These are phyloP conservation scores for Diplogasteroides magnus DNA, from an alignment of 1,140 invertebrate species.

Conservation along the genomic window DNA sequence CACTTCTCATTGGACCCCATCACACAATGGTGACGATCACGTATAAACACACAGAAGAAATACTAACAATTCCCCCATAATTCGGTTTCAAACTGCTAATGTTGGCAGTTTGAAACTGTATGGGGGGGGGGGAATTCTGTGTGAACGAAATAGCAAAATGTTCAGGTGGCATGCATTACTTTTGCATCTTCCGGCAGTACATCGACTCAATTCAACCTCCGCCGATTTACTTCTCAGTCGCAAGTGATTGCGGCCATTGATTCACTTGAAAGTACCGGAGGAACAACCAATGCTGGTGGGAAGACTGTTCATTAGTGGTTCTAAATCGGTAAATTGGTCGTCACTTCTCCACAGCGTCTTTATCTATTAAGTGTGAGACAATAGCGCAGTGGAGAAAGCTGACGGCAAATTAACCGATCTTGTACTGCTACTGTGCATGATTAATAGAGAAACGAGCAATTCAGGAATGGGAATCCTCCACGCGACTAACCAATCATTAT, in stretches of 20 bases:
- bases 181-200: constrained; percentile 48
- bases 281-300: constrained; percentile 48
- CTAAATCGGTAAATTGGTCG: too few species aligned
- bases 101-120: too few species aligned
- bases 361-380: too few species aligned
- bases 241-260: constrained; percentile 44
- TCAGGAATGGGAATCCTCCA: constrained; percentile 46
- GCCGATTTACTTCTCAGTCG: constrained; percentile 39
- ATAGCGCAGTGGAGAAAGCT: too few species aligned
- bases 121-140: too few species aligned
- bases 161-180: constrained; percentile 43
- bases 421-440: too few species aligned
- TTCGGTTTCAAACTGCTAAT: too few species aligned
- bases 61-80: too few species aligned
- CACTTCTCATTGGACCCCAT: constrained; percentile 44
- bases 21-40: constrained; percentile 53
- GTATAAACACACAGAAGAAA: too few species aligned
- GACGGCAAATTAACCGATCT: too few species aligned
- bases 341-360: too few species aligned
- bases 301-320: neutral
- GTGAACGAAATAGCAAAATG: too few species aligned
- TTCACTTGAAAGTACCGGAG: constrained; percentile 41
- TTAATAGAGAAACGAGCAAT: neutral
- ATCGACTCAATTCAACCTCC: constrained; percentile 46
- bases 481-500: constrained; percentile 39